Conservation (phyloP, 2,888 invertebrate species). For the Helicoverpa assulta region DNA sequence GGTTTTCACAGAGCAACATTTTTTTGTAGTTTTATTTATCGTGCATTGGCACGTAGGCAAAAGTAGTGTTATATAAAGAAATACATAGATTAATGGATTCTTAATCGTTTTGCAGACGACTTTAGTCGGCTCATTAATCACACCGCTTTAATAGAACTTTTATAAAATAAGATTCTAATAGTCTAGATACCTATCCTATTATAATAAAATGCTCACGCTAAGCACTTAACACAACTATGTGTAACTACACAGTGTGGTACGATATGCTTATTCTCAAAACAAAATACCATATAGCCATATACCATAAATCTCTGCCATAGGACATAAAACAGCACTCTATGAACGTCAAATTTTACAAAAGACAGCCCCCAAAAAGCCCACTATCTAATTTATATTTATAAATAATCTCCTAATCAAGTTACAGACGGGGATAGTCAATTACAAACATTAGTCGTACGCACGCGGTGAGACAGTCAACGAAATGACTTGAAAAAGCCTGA, state of each 20-base stretch:
- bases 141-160: constrained; percentile 6
- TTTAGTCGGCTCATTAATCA: constrained; percentile 34
- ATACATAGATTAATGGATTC: background rate
- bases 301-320: too few relatives aligned
- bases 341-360: too few relatives aligned
- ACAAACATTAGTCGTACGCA: constrained; percentile 44
- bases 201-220: too few relatives aligned
- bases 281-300: too few relatives aligned
- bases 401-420: constrained; percentile 27
- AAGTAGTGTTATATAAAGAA: background rate
- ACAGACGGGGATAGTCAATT: constrained; percentile 45
- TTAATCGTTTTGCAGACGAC: constrained; percentile 17
- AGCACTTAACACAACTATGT: too few relatives aligned
- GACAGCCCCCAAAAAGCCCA: too few relatives aligned
- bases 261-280: too few relatives aligned
- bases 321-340: too few relatives aligned
- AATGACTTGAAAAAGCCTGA: constrained; percentile 59
- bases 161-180: background rate
- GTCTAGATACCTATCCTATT: background rate
- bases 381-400: too few relatives aligned
- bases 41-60: background rate
- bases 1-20: too few relatives aligned
- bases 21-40: background rate
- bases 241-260: too few relatives aligned
- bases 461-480: constrained; percentile 42